Base-by-base conservation (phyloP, 2,888 invertebrate species). In the Cephus spinipes region DNA sequence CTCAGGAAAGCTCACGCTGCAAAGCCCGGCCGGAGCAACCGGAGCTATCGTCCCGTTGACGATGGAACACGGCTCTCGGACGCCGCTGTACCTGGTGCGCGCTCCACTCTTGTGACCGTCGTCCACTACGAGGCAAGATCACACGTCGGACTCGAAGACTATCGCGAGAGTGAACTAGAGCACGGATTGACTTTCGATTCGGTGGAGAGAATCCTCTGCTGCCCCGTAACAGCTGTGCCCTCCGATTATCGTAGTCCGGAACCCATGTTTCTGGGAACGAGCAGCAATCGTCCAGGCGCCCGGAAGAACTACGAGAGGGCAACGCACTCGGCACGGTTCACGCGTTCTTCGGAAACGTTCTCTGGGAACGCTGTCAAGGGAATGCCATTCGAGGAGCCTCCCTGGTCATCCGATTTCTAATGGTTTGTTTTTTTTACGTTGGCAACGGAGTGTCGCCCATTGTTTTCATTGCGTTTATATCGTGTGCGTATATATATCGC, bases 161-260 rank as follows among this genome's bases (percentile, higher is more conserved):
- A 82, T 86, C 84, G 81, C 82, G 85, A 86, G 84, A 86, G 83
- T 83, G 83, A 85, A 86, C 85, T 86, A 83, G 85, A 85, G 85
- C 86, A 85, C 83, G 84, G 82, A 85, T 85, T 79, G 85, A 86
- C 85, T 85, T 85, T 85, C 85, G 85, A 85, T 86, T 86, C 81
- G 83, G 73, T 79, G 83, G 6, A 55, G 55, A 55, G 55, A 71
- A 33, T 23, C 71, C 32, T 31, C 71, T 3, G 71, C 31, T 33
- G 71, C 71, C 71, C 32, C 31, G 71, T 33, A 12, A 32, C 32
- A 12, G 71, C 71, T 23, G 23, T 31, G 32, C 32, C 71, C 71
- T 31, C 33, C 32, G 71, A 71, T 71, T 71, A 31, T 9, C 9
- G 12, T 71, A 71, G 71, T 1, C 31, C 12, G 31, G 71, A 71